phyloP scores from a whole-genome alignment of 2,797 vertebrate species.

The Pseudochirops cupreus region DNA sequence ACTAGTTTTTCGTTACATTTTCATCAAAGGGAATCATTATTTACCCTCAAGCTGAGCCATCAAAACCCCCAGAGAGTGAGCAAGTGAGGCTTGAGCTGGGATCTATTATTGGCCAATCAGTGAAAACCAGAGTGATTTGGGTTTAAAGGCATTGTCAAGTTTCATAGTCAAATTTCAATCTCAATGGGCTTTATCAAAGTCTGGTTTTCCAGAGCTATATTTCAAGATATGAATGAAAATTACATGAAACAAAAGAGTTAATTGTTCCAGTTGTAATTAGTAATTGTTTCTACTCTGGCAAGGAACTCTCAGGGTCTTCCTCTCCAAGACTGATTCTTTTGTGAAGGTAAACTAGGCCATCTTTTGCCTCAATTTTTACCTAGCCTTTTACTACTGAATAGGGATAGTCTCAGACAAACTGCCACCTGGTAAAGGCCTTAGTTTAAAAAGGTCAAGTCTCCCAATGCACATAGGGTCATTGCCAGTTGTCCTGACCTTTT shows the following conservation, averaged over 20 bases:
- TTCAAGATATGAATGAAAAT: neutral
- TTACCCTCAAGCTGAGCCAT: neutral
- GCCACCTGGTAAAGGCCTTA: neutral
- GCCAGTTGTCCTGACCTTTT: neutral
- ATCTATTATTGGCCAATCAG: neutral
- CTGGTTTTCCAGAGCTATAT: neutral
- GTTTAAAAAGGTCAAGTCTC: neutral
- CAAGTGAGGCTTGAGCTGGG: neutral
- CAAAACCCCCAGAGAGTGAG: neutral
- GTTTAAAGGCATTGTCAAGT: neutral
- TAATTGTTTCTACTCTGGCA: neutral
- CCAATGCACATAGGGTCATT: neutral
- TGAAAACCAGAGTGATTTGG: neutral
- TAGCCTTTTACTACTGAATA: neutral
- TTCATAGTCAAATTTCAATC: neutral
- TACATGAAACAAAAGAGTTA: neutral
- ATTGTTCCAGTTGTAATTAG: neutral
- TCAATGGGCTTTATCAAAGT: neutral
- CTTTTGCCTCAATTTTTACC: neutral
- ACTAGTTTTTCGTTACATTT: neutral
- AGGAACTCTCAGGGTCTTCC: neutral
- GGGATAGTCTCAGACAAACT: neutral
- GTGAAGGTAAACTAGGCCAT: neutral
- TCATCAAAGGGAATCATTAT: neutral
- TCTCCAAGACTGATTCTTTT: neutral